Conservation (phyloP, 2,797 vertebrate genomes). For the Pangasius larnaudii region DNA sequence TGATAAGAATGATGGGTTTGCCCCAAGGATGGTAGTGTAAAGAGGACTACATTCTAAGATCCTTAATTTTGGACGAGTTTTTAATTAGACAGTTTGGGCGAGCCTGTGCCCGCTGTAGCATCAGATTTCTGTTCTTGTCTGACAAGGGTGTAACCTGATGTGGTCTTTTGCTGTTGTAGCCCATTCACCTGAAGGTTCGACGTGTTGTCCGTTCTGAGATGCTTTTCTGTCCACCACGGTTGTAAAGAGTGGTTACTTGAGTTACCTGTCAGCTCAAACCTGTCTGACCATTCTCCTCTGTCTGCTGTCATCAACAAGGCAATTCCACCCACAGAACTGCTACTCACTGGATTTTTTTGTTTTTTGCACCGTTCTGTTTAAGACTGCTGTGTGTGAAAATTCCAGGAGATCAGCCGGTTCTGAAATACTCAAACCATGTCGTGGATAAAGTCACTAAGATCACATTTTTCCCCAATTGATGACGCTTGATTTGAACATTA, state of each 20-base stretch:
- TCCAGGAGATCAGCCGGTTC: not conserved
- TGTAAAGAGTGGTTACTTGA: not conserved
- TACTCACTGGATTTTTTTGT: not conserved
- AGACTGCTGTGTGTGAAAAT: not conserved
- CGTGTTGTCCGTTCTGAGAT: not conserved
- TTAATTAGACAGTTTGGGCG: not conserved
- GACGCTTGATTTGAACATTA: not conserved
- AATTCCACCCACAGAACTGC: not conserved
- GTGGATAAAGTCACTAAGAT: not conserved
- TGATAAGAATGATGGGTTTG: too few relatives aligned
- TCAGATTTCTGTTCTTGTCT: not conserved
- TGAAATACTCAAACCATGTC: not conserved
- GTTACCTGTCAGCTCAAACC: not conserved
- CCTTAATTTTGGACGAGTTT: too few relatives aligned
- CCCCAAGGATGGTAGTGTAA: too few relatives aligned
- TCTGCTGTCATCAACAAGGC: not conserved
- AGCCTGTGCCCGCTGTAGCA: not conserved
- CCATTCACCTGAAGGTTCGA: not conserved
- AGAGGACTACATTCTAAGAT: not conserved
- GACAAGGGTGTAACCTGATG: not conserved
- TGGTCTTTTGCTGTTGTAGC: not conserved
- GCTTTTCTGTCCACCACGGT: not conserved
- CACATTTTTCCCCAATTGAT: not conserved
- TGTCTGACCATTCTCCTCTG: not conserved
- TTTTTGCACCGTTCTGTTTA: not conserved